Conservation (phyloP, 2,888 invertebrate genomes). For the Pachycephus smyrnensis region DNA sequence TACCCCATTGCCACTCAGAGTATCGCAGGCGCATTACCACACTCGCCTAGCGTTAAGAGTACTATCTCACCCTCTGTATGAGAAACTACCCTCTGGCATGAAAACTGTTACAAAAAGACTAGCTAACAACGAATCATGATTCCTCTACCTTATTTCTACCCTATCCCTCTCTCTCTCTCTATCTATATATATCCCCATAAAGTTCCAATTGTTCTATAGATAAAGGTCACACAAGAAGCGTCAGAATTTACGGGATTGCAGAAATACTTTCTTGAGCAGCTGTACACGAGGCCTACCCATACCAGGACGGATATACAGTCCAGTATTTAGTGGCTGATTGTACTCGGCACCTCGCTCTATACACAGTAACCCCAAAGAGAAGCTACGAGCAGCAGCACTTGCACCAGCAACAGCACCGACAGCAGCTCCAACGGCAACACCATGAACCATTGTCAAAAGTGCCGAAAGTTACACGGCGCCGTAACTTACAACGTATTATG, state of each 20-base stretch:
- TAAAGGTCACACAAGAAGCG: not conserved
- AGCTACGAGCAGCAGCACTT: not conserved
- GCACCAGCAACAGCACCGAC: not conserved
- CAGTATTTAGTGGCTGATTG: slow-evolving; percentile 49
- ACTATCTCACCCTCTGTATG: not conserved
- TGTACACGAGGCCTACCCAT: not conserved
- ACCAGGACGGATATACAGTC: slow-evolving; percentile 21
- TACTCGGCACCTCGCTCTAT: slow-evolving; percentile 7
- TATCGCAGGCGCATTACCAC: too few relatives aligned
- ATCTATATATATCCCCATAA: too few relatives aligned
- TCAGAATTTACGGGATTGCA: not conserved
- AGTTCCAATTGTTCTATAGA: not conserved
- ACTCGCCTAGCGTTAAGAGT: not conserved
- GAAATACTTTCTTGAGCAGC: not conserved
- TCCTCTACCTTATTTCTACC: too few relatives aligned
- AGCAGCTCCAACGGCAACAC: slow-evolving; percentile 13
- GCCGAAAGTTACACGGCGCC: slow-evolving; percentile 59
- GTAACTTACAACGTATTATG: slow-evolving; percentile 51
- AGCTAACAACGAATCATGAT: too few relatives aligned
- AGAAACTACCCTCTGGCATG: not conserved
- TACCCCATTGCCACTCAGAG: too few relatives aligned
- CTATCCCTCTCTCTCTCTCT: too few relatives aligned
- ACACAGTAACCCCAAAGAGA: not conserved
- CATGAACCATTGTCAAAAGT: slow-evolving; percentile 57
- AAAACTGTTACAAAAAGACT: not conserved